Evolutionary conservation across 2,113 vertebrate genomes (phyloP).

Genomic region (Otolemur garnettii): DNA sequence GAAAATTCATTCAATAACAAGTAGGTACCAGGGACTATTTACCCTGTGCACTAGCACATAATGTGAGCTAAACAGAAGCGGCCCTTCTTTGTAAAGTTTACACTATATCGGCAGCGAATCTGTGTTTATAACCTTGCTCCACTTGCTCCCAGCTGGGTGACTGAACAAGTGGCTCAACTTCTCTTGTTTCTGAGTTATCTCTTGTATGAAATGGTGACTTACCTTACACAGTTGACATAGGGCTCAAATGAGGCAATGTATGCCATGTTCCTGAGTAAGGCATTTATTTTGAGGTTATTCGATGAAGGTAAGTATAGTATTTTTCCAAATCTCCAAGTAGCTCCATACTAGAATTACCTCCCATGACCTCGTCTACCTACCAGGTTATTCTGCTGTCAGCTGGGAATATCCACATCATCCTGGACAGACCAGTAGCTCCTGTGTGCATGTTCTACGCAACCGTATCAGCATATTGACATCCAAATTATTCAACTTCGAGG

Average conservation of each 20-base stretch:
- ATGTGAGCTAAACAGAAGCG: neutral
- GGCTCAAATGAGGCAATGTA: neutral
- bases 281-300: neutral
- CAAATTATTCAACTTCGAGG: neutral
- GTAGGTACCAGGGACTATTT: neutral
- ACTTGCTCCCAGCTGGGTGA: neutral
- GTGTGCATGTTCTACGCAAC: neutral
- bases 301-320: neutral
- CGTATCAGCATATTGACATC: rapidly evolving
- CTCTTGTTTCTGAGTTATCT: neutral
- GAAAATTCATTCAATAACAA: neutral
- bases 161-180: neutral
- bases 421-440: neutral
- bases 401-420: rapidly evolving
- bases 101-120: neutral
- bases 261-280: neutral
- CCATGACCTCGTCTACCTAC: neutral
- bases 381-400: neutral
- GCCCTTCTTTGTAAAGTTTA: neutral
- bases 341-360: neutral
- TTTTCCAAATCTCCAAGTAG: neutral
- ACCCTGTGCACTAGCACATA: neutral
- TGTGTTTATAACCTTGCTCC: neutral
- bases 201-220: neutral
- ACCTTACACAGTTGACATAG: neutral